A percentile compares a stretch with the other conserved stretches of the same genome.
phyloP scores from a whole-genome alignment of 2,113 vertebrate genomes.

The Coregonus clupeaformis region DNA sequence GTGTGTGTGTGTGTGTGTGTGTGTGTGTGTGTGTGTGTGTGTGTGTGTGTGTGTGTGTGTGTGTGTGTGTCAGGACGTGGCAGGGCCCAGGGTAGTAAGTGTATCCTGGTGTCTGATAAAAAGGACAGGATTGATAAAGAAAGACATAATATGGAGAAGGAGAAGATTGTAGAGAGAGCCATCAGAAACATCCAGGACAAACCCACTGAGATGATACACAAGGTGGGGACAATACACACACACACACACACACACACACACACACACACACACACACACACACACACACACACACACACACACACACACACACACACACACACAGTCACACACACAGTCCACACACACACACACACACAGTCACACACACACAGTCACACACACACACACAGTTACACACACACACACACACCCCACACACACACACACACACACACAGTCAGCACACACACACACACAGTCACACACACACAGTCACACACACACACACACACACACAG shows the following conservation, averaged over 20 bases:
- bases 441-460: not conserved
- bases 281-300: not conserved
- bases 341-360: not conserved
- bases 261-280: not conserved
- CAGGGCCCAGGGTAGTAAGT: constrained; percentile 50
- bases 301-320: not conserved
- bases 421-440: constrained; percentile 1
- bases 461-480: not conserved
- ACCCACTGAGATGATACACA: not conserved
- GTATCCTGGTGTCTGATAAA: constrained; percentile 51
- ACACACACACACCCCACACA: not conserved
- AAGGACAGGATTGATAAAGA: constrained; percentile 52
- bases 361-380: not conserved
- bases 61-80: constrained; percentile 48
- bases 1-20: too few species aligned
- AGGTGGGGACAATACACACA: not conserved
- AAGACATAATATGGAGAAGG: constrained; percentile 38
- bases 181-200: constrained; percentile 31
- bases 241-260: not conserved
- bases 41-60: too few species aligned
- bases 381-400: not conserved
- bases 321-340: not conserved
- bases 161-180: constrained; percentile 49
- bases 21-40: too few species aligned
- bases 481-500: not conserved